phyloP scores from a whole-genome alignment of 1,140 invertebrate species.

The Formica exsecta region DNA sequence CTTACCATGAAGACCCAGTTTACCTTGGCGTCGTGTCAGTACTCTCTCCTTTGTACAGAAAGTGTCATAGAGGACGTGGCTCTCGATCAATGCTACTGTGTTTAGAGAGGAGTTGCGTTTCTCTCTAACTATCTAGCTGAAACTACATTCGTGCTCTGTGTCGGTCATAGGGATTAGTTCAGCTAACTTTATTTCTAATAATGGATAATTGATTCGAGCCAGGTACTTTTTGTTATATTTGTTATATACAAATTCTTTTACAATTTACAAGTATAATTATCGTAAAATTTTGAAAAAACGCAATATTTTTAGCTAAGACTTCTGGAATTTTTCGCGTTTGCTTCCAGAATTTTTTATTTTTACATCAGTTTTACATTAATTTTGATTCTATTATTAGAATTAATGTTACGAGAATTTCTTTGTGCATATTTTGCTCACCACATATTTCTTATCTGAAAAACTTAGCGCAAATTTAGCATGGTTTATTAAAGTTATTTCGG shows the following conservation, averaged over 20 bases:
- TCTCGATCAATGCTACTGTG: slow-evolving; percentile 71
- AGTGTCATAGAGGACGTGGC: slow-evolving; percentile 57
- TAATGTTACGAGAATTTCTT: not conserved
- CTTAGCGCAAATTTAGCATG: not conserved
- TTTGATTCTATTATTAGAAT: not conserved
- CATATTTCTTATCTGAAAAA: not conserved
- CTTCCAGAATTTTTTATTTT: not conserved
- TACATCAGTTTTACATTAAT: not conserved
- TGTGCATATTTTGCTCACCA: not conserved
- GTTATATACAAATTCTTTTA: not conserved
- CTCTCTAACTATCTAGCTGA: slow-evolving; percentile 30
- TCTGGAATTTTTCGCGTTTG: not conserved
- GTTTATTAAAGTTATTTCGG: not conserved
- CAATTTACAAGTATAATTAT: not conserved
- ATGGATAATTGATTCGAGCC: slow-evolving; percentile 31
- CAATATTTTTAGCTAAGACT: not conserved
- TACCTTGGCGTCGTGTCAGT: slow-evolving; percentile 50
- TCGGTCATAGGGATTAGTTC: slow-evolving; percentile 37
- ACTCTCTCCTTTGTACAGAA: slow-evolving; percentile 57
- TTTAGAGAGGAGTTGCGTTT: slow-evolving; percentile 55
- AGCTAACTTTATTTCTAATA: slow-evolving; percentile 49
- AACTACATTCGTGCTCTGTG: slow-evolving; percentile 56
- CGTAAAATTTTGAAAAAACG: not conserved
- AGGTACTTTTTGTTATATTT: slow-evolving; percentile 44
- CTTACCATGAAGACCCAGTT: slow-evolving; percentile 66